Evolutionary conservation across 2,888 invertebrate species (phyloP).

Genomic region (Gisinianus flammeolus): DNA sequence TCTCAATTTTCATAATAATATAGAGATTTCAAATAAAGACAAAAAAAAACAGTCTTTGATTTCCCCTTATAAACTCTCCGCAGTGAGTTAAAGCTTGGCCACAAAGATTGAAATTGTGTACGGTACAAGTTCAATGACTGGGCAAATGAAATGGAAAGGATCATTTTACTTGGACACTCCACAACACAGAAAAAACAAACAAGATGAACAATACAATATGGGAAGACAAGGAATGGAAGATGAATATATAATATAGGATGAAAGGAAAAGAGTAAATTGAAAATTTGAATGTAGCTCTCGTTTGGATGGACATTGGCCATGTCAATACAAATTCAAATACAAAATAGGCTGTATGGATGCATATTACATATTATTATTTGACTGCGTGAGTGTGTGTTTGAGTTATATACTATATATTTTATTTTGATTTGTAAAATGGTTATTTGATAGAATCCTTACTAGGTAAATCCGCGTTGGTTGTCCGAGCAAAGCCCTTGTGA

Average conservation of each 20-base stretch:
- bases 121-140: neutral
- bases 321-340: no score
- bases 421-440: neutral
- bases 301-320: no score
- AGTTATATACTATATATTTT: neutral
- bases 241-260: neutral
- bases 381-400: neutral
- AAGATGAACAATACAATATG: neutral
- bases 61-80: no score
- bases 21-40: neutral
- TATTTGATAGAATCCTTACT: conserved; percentile 10
- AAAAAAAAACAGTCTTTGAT: neutral
- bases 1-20: neutral
- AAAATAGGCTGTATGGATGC: no score
- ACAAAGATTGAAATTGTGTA: neutral
- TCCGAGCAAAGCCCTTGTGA: conserved; percentile 59
- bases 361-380: neutral
- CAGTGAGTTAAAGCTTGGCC: no score
- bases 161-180: conserved; percentile 15
- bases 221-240: neutral
- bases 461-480: neutral
- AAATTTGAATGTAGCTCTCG: no score
- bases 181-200: neutral
- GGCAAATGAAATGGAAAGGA: neutral
- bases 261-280: neutral